Evolutionary conservation across 2,888 invertebrate genomes (phyloP).

Genomic region (Macropis europaea): DNA sequence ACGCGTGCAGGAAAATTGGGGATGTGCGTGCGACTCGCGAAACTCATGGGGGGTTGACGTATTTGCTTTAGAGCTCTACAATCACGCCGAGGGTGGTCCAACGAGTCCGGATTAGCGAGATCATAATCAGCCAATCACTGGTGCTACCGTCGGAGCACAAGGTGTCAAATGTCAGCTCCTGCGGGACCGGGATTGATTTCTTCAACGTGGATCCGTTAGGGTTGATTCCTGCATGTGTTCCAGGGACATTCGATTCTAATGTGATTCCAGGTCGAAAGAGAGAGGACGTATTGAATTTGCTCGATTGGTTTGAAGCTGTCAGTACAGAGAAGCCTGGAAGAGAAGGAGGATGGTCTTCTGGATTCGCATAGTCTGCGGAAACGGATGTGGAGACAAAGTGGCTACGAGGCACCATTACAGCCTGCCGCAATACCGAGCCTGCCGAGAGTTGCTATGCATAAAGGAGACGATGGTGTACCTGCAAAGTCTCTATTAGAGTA

Average conservation of each 20-base stretch:
- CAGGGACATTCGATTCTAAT: conserved; percentile 40
- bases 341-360: conserved; percentile 31
- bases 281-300: conserved; percentile 37
- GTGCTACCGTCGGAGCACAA: conserved; percentile 54
- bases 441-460: conserved; percentile 34
- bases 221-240: conserved; percentile 12
- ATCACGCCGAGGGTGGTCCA: conserved; percentile 73
- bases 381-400: conserved; percentile 57
- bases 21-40: conserved; percentile 46
- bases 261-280: conserved; percentile 23
- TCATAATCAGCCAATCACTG: conserved; percentile 78
- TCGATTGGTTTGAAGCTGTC: conserved; percentile 26
- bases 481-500: conserved; percentile 21
- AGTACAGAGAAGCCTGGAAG: conserved; percentile 8
- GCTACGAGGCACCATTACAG: conserved; percentile 46
- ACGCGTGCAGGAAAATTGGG: conserved; percentile 50
- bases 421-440: conserved; percentile 39
- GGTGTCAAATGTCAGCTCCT: conserved; percentile 77
- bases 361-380: conserved; percentile 47
- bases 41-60: conserved; percentile 51
- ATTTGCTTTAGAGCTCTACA: conserved; percentile 75
- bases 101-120: conserved; percentile 74
- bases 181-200: conserved; percentile 68
- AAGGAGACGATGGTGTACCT: conserved; percentile 17
- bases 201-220: conserved; percentile 30